Evolutionary conservation across 2,888 invertebrate genomes (phyloP).

Genomic region (Digitonthophagus gazella): DNA sequence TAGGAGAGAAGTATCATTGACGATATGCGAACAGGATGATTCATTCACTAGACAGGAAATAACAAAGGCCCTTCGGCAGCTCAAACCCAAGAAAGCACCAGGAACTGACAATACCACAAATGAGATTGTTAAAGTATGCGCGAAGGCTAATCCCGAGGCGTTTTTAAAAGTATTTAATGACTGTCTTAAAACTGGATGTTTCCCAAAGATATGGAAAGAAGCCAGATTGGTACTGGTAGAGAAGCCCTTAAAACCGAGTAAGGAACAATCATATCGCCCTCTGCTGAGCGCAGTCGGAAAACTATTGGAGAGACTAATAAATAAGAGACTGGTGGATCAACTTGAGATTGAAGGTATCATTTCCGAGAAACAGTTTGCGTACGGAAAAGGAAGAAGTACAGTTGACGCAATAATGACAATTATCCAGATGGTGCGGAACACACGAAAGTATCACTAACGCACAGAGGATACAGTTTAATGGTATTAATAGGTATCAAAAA

Average conservation of each 20-base stretch:
- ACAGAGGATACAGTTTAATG: too few relatives aligned
- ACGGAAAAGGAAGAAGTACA: not conserved
- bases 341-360: too few relatives aligned
- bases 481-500: not conserved
- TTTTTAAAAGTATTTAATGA: too few relatives aligned
- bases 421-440: too few relatives aligned
- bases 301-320: not conserved
- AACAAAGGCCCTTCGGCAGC: not conserved
- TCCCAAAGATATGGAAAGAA: too few relatives aligned
- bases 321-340: not conserved
- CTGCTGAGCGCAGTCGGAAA: slow-evolving; percentile 21
- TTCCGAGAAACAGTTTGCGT: not conserved
- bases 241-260: not conserved
- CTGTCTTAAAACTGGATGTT: too few relatives aligned
- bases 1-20: too few relatives aligned
- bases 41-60: not conserved
- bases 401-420: too few relatives aligned
- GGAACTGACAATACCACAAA: not conserved
- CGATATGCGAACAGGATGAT: not conserved
- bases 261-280: slow-evolving; percentile 7
- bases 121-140: not conserved
- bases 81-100: not conserved
- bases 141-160: not conserved
- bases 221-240: too few relatives aligned
- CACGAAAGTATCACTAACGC: too few relatives aligned